phyloP scores from a whole-genome alignment of 2,113 vertebrate species.

The Apaloderma vittatum region DNA sequence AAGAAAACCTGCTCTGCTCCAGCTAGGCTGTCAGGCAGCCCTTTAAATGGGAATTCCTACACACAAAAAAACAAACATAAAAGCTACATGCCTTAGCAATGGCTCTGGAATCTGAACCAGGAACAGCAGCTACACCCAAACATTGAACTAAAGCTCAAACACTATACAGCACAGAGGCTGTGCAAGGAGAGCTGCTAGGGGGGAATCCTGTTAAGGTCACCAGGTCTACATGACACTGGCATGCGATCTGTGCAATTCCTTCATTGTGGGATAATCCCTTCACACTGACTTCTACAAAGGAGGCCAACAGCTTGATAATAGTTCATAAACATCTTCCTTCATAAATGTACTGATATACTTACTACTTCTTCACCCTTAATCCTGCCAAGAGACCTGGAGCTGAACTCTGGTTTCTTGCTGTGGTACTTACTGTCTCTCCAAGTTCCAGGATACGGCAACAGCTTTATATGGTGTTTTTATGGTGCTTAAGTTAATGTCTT shows the following conservation, averaged over 20 bases:
- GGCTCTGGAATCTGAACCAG: not conserved
- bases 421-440: not conserved
- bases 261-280: not conserved
- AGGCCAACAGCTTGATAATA: not conserved
- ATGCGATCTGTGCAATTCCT: not conserved
- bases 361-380: not conserved
- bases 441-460: accelerated
- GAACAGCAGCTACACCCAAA: not conserved
- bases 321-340: not conserved
- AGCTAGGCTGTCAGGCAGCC: not conserved
- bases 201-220: not conserved
- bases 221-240: not conserved
- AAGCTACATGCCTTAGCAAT: not conserved
- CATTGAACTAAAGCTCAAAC: not conserved
- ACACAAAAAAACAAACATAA: not conserved
- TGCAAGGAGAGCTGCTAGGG: not conserved
- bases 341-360: not conserved
- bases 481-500: not conserved
- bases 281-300: not conserved
- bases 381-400: not conserved
- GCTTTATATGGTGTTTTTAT: not conserved
- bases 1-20: not conserved
- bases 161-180: no score
- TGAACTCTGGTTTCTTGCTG: not conserved
- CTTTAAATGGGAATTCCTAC: not conserved